Evolutionary conservation across 2,888 invertebrate species (phyloP), one percentile per base, ranked within the genome.

Genomic region (Marronus borbonicus): DNA sequence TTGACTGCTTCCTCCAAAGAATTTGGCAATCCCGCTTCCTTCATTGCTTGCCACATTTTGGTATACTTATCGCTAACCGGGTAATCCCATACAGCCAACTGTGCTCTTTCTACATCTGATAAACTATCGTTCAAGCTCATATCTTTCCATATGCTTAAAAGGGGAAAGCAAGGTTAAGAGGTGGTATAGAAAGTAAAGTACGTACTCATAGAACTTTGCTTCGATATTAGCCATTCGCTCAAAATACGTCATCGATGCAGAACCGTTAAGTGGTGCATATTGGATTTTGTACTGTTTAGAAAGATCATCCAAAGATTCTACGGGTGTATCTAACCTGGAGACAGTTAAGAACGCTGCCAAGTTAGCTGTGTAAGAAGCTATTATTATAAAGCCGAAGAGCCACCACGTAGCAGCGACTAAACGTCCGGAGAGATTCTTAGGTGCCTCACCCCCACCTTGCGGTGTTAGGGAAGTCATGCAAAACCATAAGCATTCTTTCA

Each of bases 401-500:
- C 99, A 99, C 98, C 98, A 98, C 0, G 98, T 98, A 1, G 98
- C 98, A 0, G 98, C 98, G 0, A 99, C 94, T 12, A 99, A 90
- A 70, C 98, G 92, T 0, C 98, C 98, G 0, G 98, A 98, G 0
- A 99, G 90, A 88, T 98, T 98, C 88, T 98, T 97, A 0, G 98
- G 98, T 0, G 98, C 98, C 88, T 98, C 98, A 0, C 98, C 98
- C 0, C 98, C 98, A 0, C 98, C 97, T 88, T 95, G 93, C 0
- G 99, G 99, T 0, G 98, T 99, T 20, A 99, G 89, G 50, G 98
- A 98, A 58, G 98, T 98, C 97, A 99, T 98, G 86, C 98, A 98
- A 88, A 99, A 99, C 98, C 98, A 99, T 0, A 99, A 91, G 85
- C 98, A 98, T 88, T 99, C 99, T 87, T 98, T 98, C 50, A 99